Evolutionary conservation across 2,888 invertebrate genomes (phyloP).

Genomic region (Griposia aprilina): DNA sequence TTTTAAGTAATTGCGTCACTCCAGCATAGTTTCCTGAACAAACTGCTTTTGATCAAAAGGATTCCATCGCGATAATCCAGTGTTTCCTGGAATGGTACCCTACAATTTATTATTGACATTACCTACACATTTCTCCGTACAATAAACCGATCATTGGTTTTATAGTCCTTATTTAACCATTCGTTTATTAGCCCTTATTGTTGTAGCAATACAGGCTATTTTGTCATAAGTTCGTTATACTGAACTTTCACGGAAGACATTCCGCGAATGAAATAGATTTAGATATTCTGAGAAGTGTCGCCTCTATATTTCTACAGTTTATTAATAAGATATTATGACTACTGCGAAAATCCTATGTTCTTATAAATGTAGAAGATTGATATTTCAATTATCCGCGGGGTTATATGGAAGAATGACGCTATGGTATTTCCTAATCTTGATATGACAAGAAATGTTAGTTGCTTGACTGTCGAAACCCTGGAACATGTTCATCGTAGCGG

Average conservation of each 20-base stretch:
- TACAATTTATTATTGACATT: conserved; percentile 75
- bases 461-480: not conserved
- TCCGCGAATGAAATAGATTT: conserved; percentile 75
- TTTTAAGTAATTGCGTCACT: not conserved
- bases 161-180: conserved; percentile 67
- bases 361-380: conserved; percentile 40
- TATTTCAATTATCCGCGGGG: conserved; percentile 32
- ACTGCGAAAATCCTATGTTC: conserved; percentile 52
- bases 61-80: conserved; percentile 27
- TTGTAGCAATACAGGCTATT: conserved; percentile 33
- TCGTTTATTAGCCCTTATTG: conserved; percentile 27
- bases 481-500: not conserved
- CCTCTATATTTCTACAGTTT: conserved; percentile 66
- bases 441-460: not conserved
- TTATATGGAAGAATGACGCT: conserved; percentile 5
- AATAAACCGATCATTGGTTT: conserved; percentile 69
- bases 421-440: conserved; percentile 8
- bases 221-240: conserved; percentile 39
- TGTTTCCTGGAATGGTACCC: conserved; percentile 65
- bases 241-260: conserved; percentile 80
- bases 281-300: conserved; percentile 79
- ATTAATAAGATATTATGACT: conserved; percentile 62
- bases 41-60: conserved; percentile 50
- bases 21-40: conserved; percentile 14
- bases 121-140: conserved; percentile 71